Evolutionary conservation across 2,888 invertebrate genomes (phyloP), one percentile per base, ranked within the genome.

Genomic region (Cremastinae sp.): DNA sequence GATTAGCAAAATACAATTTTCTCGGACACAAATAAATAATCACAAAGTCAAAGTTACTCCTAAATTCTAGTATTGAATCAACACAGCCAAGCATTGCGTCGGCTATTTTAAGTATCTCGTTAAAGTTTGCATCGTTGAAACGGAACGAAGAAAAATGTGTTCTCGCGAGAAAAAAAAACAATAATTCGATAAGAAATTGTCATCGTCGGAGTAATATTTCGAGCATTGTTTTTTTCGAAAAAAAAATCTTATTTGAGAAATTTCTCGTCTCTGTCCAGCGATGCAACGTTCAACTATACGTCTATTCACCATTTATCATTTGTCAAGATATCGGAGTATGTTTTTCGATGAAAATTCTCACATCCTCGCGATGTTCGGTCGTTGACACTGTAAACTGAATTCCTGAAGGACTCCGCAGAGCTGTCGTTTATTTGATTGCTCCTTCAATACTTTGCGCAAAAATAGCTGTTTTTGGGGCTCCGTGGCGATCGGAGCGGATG

Each of bases 381-480:
- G 82, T 43, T 79, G 83, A 75, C 82, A 86, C 51, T 81, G 80
- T 8, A 85, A 45, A 66, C 83, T 87, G 54, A 88, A 87, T 5
- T 85, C 81, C 34, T 82, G 82, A 0, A 89, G 62, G 12, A 79
- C 78, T 0, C 85, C 83, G 28, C 53, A 78, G n/a, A 88, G 68
- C 10, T 82, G 82, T 10, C 70, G 47, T 41, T 82, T 84, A 66
- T 81, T 85, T 0, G 61, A 75, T 9, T 82, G 81, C 61, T 84
- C 82, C 0, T 81, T 77, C 7, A 85, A 22, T n/a, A 89, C 81
- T 2, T 68, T 75, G 3, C 78, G 78, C 0, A 79, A 78, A 36
- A 89, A 86, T 0, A 28, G 28, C 1, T 88, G 85, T 53, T 86
- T 89, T 20, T 87, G 83, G 0, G 53, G 69, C 36, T 84, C 75